Evolutionary conservation across 2,888 invertebrate species (phyloP).

Genomic region (Lasioglossum villosulum): DNA sequence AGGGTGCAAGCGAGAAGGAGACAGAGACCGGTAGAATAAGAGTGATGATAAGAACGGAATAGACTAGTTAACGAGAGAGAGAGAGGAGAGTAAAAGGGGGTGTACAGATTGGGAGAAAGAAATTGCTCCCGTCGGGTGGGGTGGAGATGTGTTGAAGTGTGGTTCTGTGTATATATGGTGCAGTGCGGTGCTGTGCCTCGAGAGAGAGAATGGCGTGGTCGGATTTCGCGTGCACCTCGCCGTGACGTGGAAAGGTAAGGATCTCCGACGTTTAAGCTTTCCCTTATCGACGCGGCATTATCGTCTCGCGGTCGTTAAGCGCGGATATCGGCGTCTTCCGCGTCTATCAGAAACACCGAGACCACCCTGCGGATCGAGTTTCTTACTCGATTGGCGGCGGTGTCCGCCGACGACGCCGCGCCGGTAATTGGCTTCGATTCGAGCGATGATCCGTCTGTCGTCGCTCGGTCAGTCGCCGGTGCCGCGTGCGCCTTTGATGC

Average conservation of each 20-base stretch:
- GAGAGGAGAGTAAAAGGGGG: background rate
- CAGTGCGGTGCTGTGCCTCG: constrained; percentile 77
- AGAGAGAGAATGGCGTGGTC: constrained; percentile 77
- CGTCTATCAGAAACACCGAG: constrained; percentile 1
- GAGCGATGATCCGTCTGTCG: constrained; percentile 46
- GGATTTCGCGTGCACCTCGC: constrained; percentile 76
- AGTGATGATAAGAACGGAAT: constrained; percentile 48
- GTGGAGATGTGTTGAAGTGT: constrained; percentile 66
- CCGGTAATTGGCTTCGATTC: constrained; percentile 59
- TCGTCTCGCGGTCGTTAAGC: background rate
- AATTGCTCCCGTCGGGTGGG: constrained; percentile 39
- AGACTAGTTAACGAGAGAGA: constrained; percentile 45
- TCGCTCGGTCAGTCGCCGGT: constrained; percentile 44
- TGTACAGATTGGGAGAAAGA: constrained; percentile 30
- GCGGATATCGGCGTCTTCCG: background rate
- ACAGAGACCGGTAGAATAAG: constrained; percentile 49
- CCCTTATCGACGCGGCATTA: background rate
- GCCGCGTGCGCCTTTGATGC: constrained; percentile 56
- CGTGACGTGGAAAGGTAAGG: constrained; percentile 78
- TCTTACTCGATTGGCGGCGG: constrained; percentile 52
- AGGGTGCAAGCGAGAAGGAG: constrained; percentile 30
- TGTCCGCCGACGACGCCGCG: constrained; percentile 33
- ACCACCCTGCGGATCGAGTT: constrained; percentile 36
- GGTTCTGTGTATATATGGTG: constrained; percentile 74
- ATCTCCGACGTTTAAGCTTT: background rate